Percentiles rank a stretch among this genome's conserved stretches.
phyloP scores from a whole-genome alignment of 2,888 invertebrate genomes.

The Sphecodes monilicornis region DNA sequence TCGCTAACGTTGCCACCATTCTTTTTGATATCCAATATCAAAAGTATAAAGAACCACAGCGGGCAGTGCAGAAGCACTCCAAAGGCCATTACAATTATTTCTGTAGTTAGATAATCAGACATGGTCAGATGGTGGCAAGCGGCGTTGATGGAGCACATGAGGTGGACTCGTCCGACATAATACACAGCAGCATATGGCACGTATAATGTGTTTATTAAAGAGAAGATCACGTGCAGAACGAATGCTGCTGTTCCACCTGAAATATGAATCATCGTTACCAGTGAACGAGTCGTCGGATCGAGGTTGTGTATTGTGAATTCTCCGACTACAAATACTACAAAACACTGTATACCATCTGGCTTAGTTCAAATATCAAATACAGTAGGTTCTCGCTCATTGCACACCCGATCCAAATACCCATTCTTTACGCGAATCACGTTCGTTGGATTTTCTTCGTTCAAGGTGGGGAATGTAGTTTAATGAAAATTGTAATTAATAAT shows the following conservation, averaged over 20 bases:
- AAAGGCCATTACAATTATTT: slow-evolving; percentile 89
- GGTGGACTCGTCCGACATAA: slow-evolving; percentile 91
- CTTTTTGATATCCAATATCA: slow-evolving; percentile 89
- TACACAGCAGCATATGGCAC: slow-evolving; percentile 93
- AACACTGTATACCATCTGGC: background rate
- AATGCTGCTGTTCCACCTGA: slow-evolving; percentile 89
- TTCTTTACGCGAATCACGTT: background rate
- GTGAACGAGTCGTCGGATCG: background rate
- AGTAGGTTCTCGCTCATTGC: background rate
- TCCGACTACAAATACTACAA: background rate
- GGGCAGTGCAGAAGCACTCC: slow-evolving; percentile 90
- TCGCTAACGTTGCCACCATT: slow-evolving; percentile 87
- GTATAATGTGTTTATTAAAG: slow-evolving; percentile 91
- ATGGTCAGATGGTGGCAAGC: slow-evolving; percentile 89
- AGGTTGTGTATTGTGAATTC: background rate
- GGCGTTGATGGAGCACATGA: slow-evolving; percentile 89
- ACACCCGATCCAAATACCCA: background rate
- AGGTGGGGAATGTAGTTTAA: no score
- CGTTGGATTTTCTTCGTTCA: no score
- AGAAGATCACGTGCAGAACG: slow-evolving; percentile 90
- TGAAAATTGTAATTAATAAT: no score
- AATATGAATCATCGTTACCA: slow-evolving; percentile 68
- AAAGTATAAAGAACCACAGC: slow-evolving; percentile 87
- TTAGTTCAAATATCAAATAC: background rate
- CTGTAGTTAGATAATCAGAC: slow-evolving; percentile 89